Evolutionary conservation across 2,113 vertebrate species (phyloP).

Genomic region (Leucoraja erinaceus): DNA sequence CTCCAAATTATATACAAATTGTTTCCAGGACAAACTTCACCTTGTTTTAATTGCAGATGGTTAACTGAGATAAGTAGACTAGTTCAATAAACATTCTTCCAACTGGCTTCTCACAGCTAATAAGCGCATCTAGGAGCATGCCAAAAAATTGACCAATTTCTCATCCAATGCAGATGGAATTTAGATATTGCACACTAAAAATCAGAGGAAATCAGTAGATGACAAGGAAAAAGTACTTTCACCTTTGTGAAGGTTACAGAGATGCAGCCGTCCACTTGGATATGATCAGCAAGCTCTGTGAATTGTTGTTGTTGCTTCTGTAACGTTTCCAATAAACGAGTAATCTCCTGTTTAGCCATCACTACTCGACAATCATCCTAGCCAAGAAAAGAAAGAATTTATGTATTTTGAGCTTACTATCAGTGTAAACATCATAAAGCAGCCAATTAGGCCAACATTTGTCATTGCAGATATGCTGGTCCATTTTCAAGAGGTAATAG

Average conservation of each 20-base stretch:
- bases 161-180: neutral
- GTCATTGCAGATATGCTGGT: no score
- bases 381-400: slow-evolving; percentile 29
- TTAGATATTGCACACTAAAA: neutral
- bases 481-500: no score
- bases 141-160: neutral
- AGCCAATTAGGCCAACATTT: no score
- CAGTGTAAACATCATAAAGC: neutral
- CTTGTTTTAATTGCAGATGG: neutral
- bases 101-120: neutral
- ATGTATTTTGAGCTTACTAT: neutral
- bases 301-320: slow-evolving; percentile 98
- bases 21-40: neutral
- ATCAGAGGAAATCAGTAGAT: neutral
- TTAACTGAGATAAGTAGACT: neutral
- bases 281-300: slow-evolving; percentile 88
- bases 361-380: slow-evolving; percentile 96
- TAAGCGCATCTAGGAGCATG: neutral
- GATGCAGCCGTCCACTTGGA: slow-evolving; percentile 89
- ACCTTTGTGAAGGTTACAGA: slow-evolving; percentile 98
- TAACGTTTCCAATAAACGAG: slow-evolving; percentile 79
- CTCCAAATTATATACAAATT: neutral
- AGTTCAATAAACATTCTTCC: neutral
- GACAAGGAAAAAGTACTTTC: slow-evolving; percentile 40
- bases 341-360: slow-evolving; percentile 91